Evolutionary conservation across 53 echinoderm and acorn worm genomes (phyloP), one percentile per base, ranked within the genome.

Genomic region (Patiria pectinifera): DNA sequence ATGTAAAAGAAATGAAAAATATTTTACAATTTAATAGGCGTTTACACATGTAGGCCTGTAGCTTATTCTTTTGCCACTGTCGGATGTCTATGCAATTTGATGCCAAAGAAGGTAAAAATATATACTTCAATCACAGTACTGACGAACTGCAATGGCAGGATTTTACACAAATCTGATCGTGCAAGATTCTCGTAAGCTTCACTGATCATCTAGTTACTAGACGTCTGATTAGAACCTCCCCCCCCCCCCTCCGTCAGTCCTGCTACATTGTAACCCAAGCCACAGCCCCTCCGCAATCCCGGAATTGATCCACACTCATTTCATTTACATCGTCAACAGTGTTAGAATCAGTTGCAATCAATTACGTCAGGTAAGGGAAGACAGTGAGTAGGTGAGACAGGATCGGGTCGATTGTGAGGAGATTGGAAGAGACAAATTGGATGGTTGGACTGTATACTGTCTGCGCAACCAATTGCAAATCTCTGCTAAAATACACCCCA

Each of bases 261-360:
- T 1, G 5, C 53, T 8, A 53, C 53, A 53, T 6, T 8, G 53
- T 6, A 53, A 53, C 53, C 53, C 5, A 53, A 53, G 8, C 53
- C 53, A 53, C 53, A 5, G 6, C 47, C 23, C 75, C 72, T 71
- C 47, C 69, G 4, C 71, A 48, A 58, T 71, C 25, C 4, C 35
- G 23, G 47, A 12, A 74, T 72, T 86, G 49, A 86, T 72, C 71
- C 18, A 14, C 21, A 15, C 23, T 86, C 86, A 25, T 59, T 86
- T 80, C 66, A 90, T 90, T 81, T 23, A 80, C 69, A 79, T 44
- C 21, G 90, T 66, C 90, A 90, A 80, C 80, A 12, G 90, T 81
- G 63, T 61, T 60, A 63, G 46, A 69, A 90, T 90, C 25, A 69
- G 77, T 90, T 63, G 48, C 66, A 69, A 90, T 90, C 90, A 81